Base-by-base conservation (phyloP, 2,888 invertebrate species). In the Tuberolachnus salignus region DNA sequence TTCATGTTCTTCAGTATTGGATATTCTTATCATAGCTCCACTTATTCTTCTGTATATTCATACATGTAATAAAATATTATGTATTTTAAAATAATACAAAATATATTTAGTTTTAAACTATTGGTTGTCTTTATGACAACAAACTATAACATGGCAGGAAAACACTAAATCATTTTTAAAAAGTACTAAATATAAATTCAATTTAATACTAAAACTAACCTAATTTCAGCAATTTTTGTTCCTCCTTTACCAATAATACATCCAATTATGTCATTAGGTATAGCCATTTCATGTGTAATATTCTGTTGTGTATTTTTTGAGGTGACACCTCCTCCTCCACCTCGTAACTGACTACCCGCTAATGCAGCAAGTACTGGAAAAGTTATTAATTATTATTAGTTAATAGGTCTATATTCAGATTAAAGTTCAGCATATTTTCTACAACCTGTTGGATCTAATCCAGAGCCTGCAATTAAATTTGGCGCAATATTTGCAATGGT, bases 241-340 rank as follows among this genome's bases (percentile, higher is more conserved):
- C 98, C 98, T 21, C 97, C 98, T 87, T 98, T 95, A 85, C 98
- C 98, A 86, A 98, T 98, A 86, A 98, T 96, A 89, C 98, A 98
- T 80, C 98, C 98, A 86, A 98, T 98, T 84, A 98, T 90, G 86
- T 98, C 98, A 87, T 98, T 98, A 83, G 98, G 97, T 84, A 98
- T 97, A 74, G 95, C 95, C 95, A 98, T 97, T 88, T 98, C 97
- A 86, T 97, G 95, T 83, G 94, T 94, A 14, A 75, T 21, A 49
- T 75, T 67, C 34, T 75, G 75, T 59, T 75, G 75, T 34, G 75
- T 26, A 57, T 13, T 49, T 49, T 75, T 75, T 19, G 75, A 67
- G 23, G 11, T 57, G 16, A 75, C 34, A 61, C 82, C 80, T 57
- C 80, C 73, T 21, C 82, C 82, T 85, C 80, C 73, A 23, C 82